Evolutionary conservation across 2,888 invertebrate species (phyloP).

Genomic region (Lasioglossum morio): DNA sequence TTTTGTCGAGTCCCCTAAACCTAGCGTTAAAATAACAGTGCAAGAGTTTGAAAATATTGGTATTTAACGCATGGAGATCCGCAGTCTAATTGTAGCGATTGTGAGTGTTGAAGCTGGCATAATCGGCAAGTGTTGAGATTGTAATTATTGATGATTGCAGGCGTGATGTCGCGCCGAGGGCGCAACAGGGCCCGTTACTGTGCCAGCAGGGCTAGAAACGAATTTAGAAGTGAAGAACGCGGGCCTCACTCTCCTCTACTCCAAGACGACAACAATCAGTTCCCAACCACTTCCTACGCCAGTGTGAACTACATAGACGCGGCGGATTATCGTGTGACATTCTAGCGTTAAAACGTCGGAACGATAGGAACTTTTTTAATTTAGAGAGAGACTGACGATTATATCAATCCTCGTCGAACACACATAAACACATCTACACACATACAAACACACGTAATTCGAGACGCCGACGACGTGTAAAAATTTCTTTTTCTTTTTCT

Average conservation of each 20-base stretch:
- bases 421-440: not conserved
- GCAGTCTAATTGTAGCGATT: not conserved
- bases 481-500: constrained; percentile 9
- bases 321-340: constrained; percentile 48
- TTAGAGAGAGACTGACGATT: constrained; percentile 42
- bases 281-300: constrained; percentile 88
- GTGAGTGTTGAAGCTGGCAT: not conserved
- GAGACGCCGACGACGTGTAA: not conserved
- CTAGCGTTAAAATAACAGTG: not conserved
- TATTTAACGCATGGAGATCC: not conserved
- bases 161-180: constrained; percentile 86
- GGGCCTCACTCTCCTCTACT: constrained; percentile 82
- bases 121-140: not conserved
- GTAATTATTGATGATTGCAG: constrained; percentile 77
- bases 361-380: constrained; percentile 54
- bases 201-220: constrained; percentile 81
- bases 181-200: constrained; percentile 83
- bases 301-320: constrained; percentile 86
- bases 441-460: not conserved
- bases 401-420: not conserved
- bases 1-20: too few relatives aligned
- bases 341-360: constrained; percentile 49
- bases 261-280: constrained; percentile 78
- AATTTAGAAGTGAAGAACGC: constrained; percentile 69
- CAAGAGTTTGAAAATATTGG: not conserved